Evolutionary conservation across 2,113 vertebrate genomes (phyloP), one percentile per base, ranked within the genome.

Genomic region (Takifugu bimaculatus): DNA sequence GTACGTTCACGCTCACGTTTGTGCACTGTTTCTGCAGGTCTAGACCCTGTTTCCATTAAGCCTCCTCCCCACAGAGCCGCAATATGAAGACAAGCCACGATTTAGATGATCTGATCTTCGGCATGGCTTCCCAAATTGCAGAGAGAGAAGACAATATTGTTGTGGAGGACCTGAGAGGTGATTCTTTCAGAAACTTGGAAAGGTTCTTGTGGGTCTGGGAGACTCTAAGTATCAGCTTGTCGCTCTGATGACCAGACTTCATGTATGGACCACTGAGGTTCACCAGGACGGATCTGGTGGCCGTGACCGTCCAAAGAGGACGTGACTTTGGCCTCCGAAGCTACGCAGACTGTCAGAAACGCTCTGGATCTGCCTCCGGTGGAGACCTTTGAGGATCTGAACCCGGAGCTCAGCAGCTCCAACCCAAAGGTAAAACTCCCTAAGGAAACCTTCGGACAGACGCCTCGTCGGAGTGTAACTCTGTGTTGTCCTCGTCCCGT

Each of bases 41-140:
- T 39, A 2, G 2, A 39, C 35, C 35, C 35, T 39, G 7, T 11
- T 39, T 39, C 35, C 9, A 35, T 6, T 35, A 35, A 4, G 9
- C 32, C 4, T 5, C 20, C 42, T 12, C 35, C 4, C 50, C 82
- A 52, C 77, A 98, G 95, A 92, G 74, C 5, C 56, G 75, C 0
- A 80, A 89, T 57, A 50, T 92, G 63, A 81, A 83, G 65, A 88
- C 63, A 14, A 57, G 77, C 26, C 63, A 83, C 13, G 92, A 93
- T 6, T 71, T 95, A 48, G 89, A 94, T 13, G 76, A 87, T 0
- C 83, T 99, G 11, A 66, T 99, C n/a, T 84, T 97, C 87, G 97
- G 97, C 39, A 99, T 99, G 97, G 90, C 92, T 20, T 98, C 95
- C 0, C 97, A 99, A 88, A 93, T 96, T 5, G 90, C 95, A 0